Base-by-base conservation (phyloP, 2,113 vertebrate species). In the Chloebia gouldiae region DNA sequence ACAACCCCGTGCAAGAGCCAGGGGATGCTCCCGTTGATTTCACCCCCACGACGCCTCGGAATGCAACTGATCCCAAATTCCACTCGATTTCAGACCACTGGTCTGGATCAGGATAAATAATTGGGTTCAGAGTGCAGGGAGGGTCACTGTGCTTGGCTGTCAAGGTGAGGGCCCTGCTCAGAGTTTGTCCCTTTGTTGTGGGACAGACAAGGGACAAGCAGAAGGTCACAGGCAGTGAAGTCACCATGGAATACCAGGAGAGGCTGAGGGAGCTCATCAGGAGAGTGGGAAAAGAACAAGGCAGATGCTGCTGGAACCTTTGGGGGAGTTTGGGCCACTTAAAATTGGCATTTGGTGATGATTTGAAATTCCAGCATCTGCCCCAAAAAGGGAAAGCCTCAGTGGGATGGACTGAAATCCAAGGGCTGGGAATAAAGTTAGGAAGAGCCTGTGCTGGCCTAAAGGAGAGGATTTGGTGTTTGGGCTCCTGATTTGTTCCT, bases 51-150 rank as follows among this genome's bases (percentile, higher is more conserved):
- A 9, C 1, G 6, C 40, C 64, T 65, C 24, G 37, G 45, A 54
- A 59, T 11, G 60, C 45, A 50, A 20, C 81, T 8, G 37, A 27
- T 53, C 24, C 25, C 42, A 31, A 73, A 45, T 44, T n/a, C 56
- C 10, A 0, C 10, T 22, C 31, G 11, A 1, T 19, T 70, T 53
- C 2, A 24, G 8, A 5, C 37, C 2, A 0, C 7, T 60, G 77
- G 24, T 13, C 25, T 28, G 47, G 60, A 54, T 40, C 1, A 2
- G 40, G 73, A 11, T 7, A 31, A 69, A 69, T 4, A 56, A 77
- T 25, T 15, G 49, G 42, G 28, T 23, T 53, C 8, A 19, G 11
- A 15, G 37, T 0, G 13, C 33, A 7, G 37, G 35, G 60, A 45
- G 42, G n/a, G 27, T 56, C n/a, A 0, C 9, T 13, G 49, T 2